Conservation (phyloP, 1,140 invertebrate genomes). For the Acromyrmex echinatior region DNA sequence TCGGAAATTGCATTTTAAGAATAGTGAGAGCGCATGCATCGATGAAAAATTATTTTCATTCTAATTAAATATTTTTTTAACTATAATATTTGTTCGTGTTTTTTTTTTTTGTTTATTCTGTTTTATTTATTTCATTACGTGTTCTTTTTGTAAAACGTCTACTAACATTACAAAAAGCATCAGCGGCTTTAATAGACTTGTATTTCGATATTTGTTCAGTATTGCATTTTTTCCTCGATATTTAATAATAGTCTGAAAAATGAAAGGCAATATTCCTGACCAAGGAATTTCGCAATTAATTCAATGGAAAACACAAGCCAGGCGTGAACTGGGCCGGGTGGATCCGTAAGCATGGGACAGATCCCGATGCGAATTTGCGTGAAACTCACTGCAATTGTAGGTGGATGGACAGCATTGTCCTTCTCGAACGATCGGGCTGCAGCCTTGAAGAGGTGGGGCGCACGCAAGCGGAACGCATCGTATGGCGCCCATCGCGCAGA, state of each 20-base stretch:
- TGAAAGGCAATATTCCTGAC: neutral
- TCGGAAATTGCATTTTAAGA: neutral
- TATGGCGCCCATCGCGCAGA: slow-evolving; percentile 92
- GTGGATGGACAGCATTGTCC: slow-evolving; percentile 95
- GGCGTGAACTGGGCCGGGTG: slow-evolving; percentile 14
- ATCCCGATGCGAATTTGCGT: slow-evolving; percentile 54
- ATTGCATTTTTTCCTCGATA: neutral
- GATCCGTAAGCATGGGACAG: slow-evolving; percentile 45
- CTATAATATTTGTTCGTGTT: neutral
- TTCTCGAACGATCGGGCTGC: slow-evolving; percentile 91
- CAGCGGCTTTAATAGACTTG: neutral
- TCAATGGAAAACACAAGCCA: slow-evolving; percentile 63
- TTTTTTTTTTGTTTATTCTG: no score
- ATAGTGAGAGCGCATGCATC: neutral
- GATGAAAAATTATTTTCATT: neutral
- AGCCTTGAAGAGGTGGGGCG: slow-evolving; percentile 91
- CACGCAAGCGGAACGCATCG: slow-evolving; percentile 92
- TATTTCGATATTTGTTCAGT: neutral
- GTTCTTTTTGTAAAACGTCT: neutral
- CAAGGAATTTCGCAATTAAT: slow-evolving; percentile 40
- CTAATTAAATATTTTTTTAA: slow-evolving; percentile 9
- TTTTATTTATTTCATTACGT: neutral
- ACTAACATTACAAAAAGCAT: neutral
- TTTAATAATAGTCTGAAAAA: neutral
- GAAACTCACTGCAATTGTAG: slow-evolving; percentile 91